Conservation (phyloP, 2,113 vertebrate species). For the Electrona antarctica region DNA sequence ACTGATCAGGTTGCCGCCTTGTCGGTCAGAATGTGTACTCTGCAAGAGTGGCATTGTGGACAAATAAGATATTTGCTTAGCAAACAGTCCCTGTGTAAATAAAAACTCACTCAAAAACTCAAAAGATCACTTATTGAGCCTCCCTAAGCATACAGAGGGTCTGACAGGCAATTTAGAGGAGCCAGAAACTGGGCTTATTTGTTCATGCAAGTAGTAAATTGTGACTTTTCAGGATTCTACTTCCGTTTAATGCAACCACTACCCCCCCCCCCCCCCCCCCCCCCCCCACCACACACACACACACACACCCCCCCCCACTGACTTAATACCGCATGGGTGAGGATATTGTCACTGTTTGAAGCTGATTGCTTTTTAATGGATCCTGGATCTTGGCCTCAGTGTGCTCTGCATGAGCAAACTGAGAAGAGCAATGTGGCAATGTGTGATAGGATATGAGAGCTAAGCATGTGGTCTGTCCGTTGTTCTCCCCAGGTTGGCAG, state of each 20-base stretch:
- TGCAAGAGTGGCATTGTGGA: conserved; percentile 6
- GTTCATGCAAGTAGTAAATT: not conserved
- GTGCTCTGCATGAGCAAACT: no score
- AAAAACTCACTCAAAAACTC: no score
- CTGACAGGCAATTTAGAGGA: no score
- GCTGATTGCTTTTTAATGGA: not conserved
- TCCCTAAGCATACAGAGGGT: not conserved
- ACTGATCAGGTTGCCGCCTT: not conserved
- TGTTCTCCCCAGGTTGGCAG: no score
- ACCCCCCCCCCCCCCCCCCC: no score
- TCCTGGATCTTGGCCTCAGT: not conserved
- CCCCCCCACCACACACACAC: not conserved
- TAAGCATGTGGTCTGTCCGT: no score
- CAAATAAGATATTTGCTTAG: not conserved
- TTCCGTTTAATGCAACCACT: conserved; percentile 3
- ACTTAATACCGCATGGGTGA: conserved; percentile 10
- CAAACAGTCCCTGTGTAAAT: no score
- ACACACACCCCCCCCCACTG: not conserved
- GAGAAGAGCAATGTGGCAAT: no score
- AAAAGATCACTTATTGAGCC: not conserved
- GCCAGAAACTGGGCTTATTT: conserved; percentile 17
- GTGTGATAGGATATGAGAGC: no score
- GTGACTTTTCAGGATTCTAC: conserved; percentile 17
- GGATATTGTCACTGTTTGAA: not conserved
- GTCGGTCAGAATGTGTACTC: not conserved